These are phyloP conservation scores for Chymomyza caudatula DNA, from an alignment of 2,888 invertebrate species.

Conservation along the genomic window DNA sequence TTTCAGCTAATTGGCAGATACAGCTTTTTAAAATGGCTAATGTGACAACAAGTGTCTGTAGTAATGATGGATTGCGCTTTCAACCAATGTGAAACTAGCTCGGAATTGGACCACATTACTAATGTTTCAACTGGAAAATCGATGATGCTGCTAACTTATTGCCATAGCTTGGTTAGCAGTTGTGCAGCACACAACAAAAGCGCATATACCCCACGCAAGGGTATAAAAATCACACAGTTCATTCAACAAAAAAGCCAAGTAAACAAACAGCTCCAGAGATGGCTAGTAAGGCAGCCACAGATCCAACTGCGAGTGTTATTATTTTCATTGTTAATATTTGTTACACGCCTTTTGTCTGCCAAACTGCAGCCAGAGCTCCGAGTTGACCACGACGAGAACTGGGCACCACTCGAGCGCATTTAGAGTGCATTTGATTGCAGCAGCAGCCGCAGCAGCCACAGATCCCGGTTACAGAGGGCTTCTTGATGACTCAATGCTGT, in stretches of 20 bases:
- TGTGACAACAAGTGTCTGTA: no score
- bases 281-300: background rate
- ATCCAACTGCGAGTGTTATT: constrained; percentile 50
- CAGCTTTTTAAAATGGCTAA: no score
- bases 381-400: background rate
- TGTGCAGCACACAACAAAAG: no score
- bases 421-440: constrained; percentile 55
- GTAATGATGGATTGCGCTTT: no score
- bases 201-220: background rate
- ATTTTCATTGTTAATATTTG: constrained; percentile 73
- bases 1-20: no score
- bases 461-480: constrained; percentile 14
- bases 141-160: no score
- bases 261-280: background rate
- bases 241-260: constrained; percentile 14
- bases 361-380: constrained; percentile 1
- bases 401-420: constrained; percentile 19
- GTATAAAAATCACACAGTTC: background rate
- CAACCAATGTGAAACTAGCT: no score
- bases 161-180: no score
- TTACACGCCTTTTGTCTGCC: constrained; percentile 65
- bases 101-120: no score
- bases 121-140: no score
- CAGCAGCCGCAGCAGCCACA: background rate
- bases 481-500: constrained; percentile 68